Evolutionary conservation across 2,797 vertebrate species (phyloP).

Genomic region (Chaunax sp.): DNA sequence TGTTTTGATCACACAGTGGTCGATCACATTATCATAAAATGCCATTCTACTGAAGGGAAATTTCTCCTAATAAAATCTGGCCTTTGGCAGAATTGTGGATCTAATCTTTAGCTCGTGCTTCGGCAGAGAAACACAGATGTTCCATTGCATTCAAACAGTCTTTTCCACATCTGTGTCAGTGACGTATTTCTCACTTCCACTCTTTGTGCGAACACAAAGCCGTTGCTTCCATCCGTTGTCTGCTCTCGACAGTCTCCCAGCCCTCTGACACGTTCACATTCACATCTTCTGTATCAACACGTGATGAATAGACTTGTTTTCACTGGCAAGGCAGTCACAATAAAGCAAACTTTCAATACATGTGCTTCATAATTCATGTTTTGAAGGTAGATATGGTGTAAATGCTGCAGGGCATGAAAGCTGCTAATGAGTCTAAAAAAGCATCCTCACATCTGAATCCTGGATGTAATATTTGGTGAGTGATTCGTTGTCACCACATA

Average conservation of each 20-base stretch:
- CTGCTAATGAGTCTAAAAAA: slow-evolving; percentile 31
- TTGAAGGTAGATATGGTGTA: not conserved
- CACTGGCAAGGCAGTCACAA: slow-evolving; percentile 8
- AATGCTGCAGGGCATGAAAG: slow-evolving; percentile 5
- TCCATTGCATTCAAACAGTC: slow-evolving; percentile 6
- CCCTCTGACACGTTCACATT: slow-evolving; percentile 31
- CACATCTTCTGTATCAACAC: not conserved
- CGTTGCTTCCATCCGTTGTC: slow-evolving; percentile 21
- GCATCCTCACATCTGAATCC: slow-evolving; percentile 29
- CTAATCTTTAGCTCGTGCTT: slow-evolving; percentile 33
- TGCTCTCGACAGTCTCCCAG: not conserved
- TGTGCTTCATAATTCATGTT: slow-evolving; percentile 31
- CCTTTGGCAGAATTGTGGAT: slow-evolving; percentile 25
- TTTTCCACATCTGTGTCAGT: slow-evolving; percentile 5
- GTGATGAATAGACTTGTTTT: slow-evolving; percentile 28
- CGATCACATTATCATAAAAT: slow-evolving; percentile 49
- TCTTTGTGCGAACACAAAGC: slow-evolving; percentile 33
- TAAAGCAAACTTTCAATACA: slow-evolving; percentile 25
- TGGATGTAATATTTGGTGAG: slow-evolving; percentile 23
- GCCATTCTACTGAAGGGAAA: not conserved
- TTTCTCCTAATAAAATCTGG: slow-evolving; percentile 42
- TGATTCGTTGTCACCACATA: slow-evolving; percentile 41
- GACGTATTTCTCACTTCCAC: slow-evolving; percentile 11
- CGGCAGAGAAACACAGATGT: slow-evolving; percentile 20
- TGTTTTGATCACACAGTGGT: slow-evolving; percentile 25